Evolutionary conservation across 2,113 vertebrate genomes (phyloP).

Genomic region (Hypocryptadius cinnamomeus): DNA sequence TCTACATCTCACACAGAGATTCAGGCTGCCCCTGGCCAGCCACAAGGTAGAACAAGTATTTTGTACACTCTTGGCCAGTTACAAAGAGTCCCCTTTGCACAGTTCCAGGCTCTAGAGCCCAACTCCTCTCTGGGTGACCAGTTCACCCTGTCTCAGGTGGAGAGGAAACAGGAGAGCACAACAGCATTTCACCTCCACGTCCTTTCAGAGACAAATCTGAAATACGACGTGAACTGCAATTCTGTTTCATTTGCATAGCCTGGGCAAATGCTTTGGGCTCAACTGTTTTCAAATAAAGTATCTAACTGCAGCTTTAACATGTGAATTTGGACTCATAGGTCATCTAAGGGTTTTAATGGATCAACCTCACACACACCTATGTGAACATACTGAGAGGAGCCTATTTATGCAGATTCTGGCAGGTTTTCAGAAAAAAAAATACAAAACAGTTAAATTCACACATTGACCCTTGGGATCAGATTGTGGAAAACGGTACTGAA

Average conservation of each 20-base stretch:
- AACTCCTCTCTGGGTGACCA: not conserved
- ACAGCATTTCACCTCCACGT: fast-evolving
- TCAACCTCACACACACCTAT: fast-evolving
- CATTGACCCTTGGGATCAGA: fast-evolving
- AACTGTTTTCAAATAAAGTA: not conserved
- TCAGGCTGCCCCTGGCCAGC: not conserved
- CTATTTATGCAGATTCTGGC: not conserved
- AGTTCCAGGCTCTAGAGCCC: not conserved
- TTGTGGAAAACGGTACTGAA: not conserved
- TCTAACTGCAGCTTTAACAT: not conserved
- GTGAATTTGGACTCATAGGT: not conserved
- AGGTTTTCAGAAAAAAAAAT: not conserved
- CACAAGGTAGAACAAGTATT: not conserved
- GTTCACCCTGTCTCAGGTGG: not conserved
- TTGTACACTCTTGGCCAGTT: not conserved
- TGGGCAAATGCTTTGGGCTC: not conserved
- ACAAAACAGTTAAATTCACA: not conserved
- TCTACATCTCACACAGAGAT: not conserved
- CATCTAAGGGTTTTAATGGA: not conserved
- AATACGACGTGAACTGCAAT: fast-evolving
- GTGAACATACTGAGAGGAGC: not conserved
- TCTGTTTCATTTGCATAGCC: not conserved
- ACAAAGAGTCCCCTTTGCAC: not conserved
- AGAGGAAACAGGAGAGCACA: not conserved
- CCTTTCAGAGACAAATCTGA: not conserved